Evolutionary conservation across 2,113 vertebrate species (phyloP).

Genomic region (Macrotis lagotis): DNA sequence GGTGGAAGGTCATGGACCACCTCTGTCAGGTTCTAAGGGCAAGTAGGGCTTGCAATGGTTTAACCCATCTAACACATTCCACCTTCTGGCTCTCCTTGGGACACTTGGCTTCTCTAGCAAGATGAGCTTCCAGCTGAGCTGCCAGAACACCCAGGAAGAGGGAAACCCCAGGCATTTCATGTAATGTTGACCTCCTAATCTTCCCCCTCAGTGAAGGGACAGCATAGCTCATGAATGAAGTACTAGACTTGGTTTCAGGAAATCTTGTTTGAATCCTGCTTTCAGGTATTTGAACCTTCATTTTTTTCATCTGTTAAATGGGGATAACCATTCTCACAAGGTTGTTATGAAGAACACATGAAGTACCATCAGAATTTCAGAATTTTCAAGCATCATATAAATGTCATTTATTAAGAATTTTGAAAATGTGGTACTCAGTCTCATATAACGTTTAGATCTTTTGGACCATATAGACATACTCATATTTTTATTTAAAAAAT

Average conservation of each 20-base stretch:
- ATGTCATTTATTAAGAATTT: neutral
- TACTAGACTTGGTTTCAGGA: neutral
- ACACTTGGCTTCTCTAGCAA: neutral
- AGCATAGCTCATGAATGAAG: conserved; percentile 35
- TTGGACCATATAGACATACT: neutral
- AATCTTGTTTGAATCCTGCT: neutral
- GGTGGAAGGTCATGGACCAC: neutral
- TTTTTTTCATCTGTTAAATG: neutral
- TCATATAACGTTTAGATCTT: neutral
- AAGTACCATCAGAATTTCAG: neutral
- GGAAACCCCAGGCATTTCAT: neutral
- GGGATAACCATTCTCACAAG: neutral
- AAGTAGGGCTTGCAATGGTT: neutral
- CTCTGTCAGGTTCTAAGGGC: neutral
- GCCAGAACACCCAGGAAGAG: conserved; percentile 1
- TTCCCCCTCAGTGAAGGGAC: neutral
- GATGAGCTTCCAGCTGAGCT: conserved; percentile 8
- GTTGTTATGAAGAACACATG: neutral
- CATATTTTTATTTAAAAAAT: too few species aligned
- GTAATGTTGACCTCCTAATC: neutral
- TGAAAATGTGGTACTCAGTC: neutral
- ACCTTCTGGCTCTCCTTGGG: neutral
- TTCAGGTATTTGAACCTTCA: too few species aligned
- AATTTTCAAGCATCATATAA: neutral
- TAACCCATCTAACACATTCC: neutral